A percentile compares a stretch with the other conserved stretches of the same genome.
Conservation (phyloP, 2,113 vertebrate genomes). For the Lathamus discolor region DNA sequence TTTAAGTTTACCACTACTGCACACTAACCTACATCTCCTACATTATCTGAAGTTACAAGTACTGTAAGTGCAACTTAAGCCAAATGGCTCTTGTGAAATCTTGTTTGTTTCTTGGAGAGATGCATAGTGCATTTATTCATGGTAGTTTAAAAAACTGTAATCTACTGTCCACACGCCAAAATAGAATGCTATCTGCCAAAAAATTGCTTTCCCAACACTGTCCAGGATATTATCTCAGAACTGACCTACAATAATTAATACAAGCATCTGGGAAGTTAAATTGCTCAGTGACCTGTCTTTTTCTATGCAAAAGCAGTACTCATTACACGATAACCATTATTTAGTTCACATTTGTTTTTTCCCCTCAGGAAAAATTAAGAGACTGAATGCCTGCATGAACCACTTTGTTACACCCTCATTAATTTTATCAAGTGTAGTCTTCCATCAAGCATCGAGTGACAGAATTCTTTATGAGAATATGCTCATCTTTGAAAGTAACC, state of each 20-base stretch:
- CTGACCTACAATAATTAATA: conserved; percentile 49
- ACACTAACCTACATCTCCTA: not conserved
- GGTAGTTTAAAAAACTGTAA: conserved; percentile 40
- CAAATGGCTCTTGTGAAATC: conserved; percentile 34
- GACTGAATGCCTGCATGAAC: not conserved
- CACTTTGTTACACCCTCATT: not conserved
- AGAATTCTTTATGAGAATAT: not conserved
- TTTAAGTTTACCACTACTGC: not conserved
- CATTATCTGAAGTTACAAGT: conserved; percentile 20
- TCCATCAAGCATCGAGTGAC: not conserved
- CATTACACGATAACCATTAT: not conserved
- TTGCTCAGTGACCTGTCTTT: not conserved
- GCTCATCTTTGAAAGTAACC: not conserved
- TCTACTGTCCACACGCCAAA: conserved; percentile 39
- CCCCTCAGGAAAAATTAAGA: not conserved
- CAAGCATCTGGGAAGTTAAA: conserved; percentile 47
- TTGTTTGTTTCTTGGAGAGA: conserved; percentile 58
- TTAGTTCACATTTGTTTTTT: not conserved
- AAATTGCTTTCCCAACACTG: conserved; percentile 55
- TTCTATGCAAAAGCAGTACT: not conserved
- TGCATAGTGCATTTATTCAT: not conserved
- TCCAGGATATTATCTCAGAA: conserved; percentile 62
- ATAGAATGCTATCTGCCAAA: conserved; percentile 52
- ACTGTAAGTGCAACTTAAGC: conserved; percentile 26
- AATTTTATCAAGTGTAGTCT: not conserved